Conservation (phyloP, 2,797 vertebrate species). For the Galagoides demidoff region DNA sequence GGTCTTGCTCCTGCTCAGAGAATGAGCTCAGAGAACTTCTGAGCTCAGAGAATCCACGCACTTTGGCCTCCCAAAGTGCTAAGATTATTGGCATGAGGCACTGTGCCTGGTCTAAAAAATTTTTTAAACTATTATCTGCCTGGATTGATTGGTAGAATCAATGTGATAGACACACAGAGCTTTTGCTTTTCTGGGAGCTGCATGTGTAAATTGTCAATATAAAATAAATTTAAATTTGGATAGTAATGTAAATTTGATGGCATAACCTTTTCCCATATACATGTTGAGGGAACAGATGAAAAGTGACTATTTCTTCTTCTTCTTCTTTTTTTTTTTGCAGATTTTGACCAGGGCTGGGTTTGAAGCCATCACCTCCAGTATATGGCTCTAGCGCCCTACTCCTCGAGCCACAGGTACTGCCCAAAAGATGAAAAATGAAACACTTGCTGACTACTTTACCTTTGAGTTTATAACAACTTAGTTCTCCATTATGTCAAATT, state of each 20-base stretch:
- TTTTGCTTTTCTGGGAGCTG: not conserved
- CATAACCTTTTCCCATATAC: not conserved
- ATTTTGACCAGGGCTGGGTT: too few species aligned
- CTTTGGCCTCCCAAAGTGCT: too few species aligned
- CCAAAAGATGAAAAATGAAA: not conserved
- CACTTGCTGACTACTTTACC: not conserved
- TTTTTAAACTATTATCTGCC: not conserved
- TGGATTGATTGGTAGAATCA: not conserved
- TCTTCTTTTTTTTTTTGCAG: too few species aligned
- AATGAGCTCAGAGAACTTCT: too few species aligned
- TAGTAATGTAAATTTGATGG: not conserved
- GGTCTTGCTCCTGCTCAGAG: too few species aligned
- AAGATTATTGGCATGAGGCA: too few species aligned
- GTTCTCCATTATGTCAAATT: not conserved
- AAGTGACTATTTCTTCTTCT: not conserved
- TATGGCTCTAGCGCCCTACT: too few species aligned
- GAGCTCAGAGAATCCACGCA: too few species aligned
- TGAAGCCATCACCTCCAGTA: too few species aligned
- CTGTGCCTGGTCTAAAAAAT: not conserved
- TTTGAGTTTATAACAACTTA: not conserved
- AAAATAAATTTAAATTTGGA: not conserved
- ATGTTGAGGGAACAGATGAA: not conserved
- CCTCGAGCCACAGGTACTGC: too few species aligned
- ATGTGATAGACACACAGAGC: fast-evolving
- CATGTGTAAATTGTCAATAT: not conserved